These are phyloP conservation scores for Plebejus anna DNA, from an alignment of 2,888 invertebrate genomes.

Conservation along the genomic window DNA sequence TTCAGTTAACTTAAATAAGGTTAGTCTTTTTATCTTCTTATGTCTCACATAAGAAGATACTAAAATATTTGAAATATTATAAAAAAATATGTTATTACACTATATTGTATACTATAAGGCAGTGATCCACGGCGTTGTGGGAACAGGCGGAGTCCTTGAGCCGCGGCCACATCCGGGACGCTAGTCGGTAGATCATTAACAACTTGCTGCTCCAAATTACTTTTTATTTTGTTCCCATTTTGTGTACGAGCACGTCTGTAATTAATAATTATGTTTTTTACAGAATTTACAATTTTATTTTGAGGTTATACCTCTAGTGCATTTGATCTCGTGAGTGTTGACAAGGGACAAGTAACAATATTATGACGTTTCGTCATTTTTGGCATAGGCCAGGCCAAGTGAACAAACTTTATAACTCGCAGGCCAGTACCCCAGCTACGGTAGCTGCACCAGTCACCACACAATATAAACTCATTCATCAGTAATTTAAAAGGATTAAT, in stretches of 20 bases:
- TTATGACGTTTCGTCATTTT: neutral
- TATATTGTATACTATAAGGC: neutral
- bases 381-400: neutral
- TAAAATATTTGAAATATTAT: too few relatives aligned
- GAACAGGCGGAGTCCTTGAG: slow-evolving; percentile 11
- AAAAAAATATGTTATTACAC: neutral
- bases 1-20: too few relatives aligned
- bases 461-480: neutral
- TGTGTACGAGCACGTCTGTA: neutral
- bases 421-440: neutral
- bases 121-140: neutral
- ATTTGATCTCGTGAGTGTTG: too few relatives aligned
- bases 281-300: neutral
- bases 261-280: neutral
- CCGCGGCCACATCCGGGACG: slow-evolving; percentile 18
- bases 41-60: too few relatives aligned
- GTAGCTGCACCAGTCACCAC: neutral
- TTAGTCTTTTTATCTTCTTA: too few relatives aligned
- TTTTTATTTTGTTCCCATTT: neutral
- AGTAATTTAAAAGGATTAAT: neutral
- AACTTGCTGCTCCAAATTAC: neutral
- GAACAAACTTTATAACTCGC: too few relatives aligned
- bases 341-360: neutral
- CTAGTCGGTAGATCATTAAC: neutral
- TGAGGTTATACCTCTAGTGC: neutral